These are phyloP conservation scores for Anthoscopus minutus DNA, from an alignment of 2,113 vertebrate genomes.

Conservation along the genomic window DNA sequence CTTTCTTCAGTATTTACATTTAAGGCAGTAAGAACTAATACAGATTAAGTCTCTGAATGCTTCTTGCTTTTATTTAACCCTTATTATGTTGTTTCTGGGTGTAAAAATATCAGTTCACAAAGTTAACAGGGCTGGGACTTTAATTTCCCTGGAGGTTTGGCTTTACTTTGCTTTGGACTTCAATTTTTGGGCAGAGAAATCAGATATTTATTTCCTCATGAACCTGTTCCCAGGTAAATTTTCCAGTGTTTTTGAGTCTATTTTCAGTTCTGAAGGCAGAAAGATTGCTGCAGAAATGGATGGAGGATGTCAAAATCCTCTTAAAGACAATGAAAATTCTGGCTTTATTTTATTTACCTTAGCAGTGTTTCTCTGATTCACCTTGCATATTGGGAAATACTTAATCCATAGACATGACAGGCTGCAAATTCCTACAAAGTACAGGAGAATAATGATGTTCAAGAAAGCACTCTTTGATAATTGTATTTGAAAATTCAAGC, in stretches of 20 bases:
- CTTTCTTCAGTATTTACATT: neutral
- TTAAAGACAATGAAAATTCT: neutral
- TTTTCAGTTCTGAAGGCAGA: neutral
- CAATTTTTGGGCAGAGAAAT: neutral
- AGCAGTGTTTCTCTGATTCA: neutral
- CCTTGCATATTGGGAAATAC: neutral
- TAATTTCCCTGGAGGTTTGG: neutral
- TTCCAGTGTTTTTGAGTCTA: neutral
- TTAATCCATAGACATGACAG: neutral
- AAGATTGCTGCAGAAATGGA: neutral
- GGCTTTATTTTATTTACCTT: neutral
- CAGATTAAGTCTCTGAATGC: neutral
- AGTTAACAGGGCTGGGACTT: neutral
- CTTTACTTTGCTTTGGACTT: neutral
- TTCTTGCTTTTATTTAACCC: neutral
- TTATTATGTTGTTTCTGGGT: neutral
- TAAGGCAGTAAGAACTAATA: neutral
- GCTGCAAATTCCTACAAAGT: neutral
- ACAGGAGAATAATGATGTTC: neutral
- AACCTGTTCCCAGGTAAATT: neutral
- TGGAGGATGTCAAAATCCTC: neutral
- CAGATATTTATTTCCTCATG: neutral
- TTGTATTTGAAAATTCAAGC: slow-evolving; percentile 8
- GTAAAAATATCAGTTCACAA: neutral
- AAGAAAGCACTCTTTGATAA: slow-evolving; percentile 3